A percentile compares a stretch with the other conserved stretches of the same genome.
Conservation (phyloP, 1,140 invertebrate genomes). For the Lasaia peninsularis region DNA sequence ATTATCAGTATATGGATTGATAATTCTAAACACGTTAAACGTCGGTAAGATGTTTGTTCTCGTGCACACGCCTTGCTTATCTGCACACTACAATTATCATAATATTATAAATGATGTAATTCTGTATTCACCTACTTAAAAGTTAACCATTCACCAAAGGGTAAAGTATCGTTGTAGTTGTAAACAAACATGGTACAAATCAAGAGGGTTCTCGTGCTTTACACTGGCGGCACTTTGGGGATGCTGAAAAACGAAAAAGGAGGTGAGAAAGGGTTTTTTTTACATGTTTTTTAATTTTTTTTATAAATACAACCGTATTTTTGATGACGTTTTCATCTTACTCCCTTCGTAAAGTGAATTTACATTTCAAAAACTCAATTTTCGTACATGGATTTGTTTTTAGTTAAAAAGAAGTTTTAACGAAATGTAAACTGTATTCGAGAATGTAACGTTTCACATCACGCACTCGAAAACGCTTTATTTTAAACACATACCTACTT, state of each 20-base stretch:
- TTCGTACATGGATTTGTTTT: too few relatives aligned
- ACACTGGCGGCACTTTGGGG: slow-evolving; percentile 94
- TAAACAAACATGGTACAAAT: slow-evolving; percentile 40
- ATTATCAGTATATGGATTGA: not conserved
- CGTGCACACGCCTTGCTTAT: not conserved
- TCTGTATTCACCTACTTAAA: not conserved
- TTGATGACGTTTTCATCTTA: too few relatives aligned
- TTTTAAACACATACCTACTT: too few relatives aligned
- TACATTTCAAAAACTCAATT: too few relatives aligned
- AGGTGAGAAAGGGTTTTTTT: too few relatives aligned
- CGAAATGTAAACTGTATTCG: too few relatives aligned
- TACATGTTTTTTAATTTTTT: not conserved
- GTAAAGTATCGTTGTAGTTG: not conserved
- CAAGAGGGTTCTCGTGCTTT: slow-evolving; percentile 85
- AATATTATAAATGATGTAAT: not conserved
- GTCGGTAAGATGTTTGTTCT: slow-evolving; percentile 1
- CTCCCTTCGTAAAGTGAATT: too few relatives aligned
- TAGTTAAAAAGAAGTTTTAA: too few relatives aligned
- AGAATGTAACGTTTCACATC: too few relatives aligned
- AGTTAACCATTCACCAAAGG: not conserved
- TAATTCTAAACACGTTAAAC: not conserved
- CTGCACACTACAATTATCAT: slow-evolving; percentile 5
- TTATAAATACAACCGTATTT: too few relatives aligned
- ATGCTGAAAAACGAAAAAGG: slow-evolving; percentile 88
- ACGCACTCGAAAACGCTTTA: too few relatives aligned